phyloP scores from a whole-genome alignment of 2,113 vertebrate species.

The Laticauda colubrina region DNA sequence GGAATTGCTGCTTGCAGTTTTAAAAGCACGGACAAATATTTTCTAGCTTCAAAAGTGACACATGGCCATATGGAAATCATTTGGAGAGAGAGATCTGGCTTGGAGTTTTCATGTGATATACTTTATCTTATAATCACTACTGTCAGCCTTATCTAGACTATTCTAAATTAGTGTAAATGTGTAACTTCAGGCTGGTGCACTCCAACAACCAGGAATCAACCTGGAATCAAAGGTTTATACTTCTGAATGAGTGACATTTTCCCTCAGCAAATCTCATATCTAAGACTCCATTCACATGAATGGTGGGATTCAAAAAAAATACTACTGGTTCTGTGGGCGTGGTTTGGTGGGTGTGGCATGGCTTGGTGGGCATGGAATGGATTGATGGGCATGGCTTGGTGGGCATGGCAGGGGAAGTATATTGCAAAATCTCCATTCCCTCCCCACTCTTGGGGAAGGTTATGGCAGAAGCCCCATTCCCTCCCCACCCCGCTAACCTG shows the following conservation, averaged over 20 bases:
- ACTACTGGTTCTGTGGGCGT: no score
- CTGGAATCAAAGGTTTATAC: constrained; percentile 10
- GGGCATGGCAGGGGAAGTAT: no score
- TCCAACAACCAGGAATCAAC: constrained; percentile 6
- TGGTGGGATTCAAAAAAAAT: no score
- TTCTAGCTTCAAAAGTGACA: background rate
- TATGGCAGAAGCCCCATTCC: no score
- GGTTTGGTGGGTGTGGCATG: no score
- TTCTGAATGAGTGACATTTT: background rate
- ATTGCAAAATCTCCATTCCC: no score
- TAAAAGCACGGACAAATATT: background rate
- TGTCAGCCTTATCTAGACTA: background rate
- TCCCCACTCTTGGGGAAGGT: no score
- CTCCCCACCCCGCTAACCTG: no score
- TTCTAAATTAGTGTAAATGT: background rate
- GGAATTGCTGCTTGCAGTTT: background rate
- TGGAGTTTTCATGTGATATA: background rate
- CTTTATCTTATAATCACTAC: constrained; percentile 7
- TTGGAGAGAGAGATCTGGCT: constrained; percentile 3
- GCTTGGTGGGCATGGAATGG: no score
- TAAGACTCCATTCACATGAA: background rate
- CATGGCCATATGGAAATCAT: background rate
- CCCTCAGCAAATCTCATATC: background rate
- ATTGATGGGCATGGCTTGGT: no score
- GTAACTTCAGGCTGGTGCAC: background rate